Evolutionary conservation across 1,140 invertebrate genomes (phyloP), one percentile per base, ranked within the genome.

Genomic region (Cydia amplana): DNA sequence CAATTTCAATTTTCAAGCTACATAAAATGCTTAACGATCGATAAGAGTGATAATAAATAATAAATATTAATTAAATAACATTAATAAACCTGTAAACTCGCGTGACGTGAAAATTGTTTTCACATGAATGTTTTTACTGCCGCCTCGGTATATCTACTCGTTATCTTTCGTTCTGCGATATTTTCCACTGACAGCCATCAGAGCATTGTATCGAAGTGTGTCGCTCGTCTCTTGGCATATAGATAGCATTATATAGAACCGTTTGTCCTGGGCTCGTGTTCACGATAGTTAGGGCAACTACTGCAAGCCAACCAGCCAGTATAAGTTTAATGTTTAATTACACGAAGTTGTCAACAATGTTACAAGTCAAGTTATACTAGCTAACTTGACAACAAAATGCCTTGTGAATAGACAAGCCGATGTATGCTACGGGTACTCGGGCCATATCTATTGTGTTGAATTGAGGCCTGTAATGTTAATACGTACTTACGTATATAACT

Each of bases 401-500:
- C 20, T 60, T 23, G 20, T 60, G 9, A 60, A 60, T 23, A 23
- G 6, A 23, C n/a, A n/a, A 18, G 51, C 51, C 7, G 4, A 20
- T 55, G 51, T 55, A 55, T 55, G 51, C n/a, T 20, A 20, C 55
- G 55, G 55, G 55, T 60, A 60, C 55, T n/a, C 43, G 43, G 14
- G n/a, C 51, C 51, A 60, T 60, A 60, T 60, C 55, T 60, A 60
- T 60, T 60, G 55, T 60, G 55, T 60, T 23, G 55, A 60, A 60
- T 60, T 60, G 55, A 60, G 20, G 55, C 20, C 55, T 60, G 55
- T 60, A 60, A 60, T 60, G 55, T 60, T 20, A 60, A 60, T 60
- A 60, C 20, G 9, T 60, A 60, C 55, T 60, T 18, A 46, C 43
- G 55, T 60, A 55, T 60, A 20, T 60, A 60, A 60, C 55, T 60